Base-by-base conservation (phyloP, 1,140 invertebrate species). In the Alviniconcha marisindica region DNA sequence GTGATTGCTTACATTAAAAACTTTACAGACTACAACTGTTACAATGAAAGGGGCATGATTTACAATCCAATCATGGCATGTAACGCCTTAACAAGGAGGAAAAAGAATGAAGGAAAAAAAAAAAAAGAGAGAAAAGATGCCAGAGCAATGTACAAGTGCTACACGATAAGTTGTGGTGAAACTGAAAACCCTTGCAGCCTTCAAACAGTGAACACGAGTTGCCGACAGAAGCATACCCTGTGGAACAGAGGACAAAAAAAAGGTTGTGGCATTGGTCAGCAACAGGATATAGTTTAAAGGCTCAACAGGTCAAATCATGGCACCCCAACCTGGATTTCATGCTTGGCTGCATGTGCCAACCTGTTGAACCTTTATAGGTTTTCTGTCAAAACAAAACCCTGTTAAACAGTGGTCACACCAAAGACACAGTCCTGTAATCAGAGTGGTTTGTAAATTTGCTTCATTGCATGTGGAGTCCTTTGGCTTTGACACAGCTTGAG, bases 231-330 rank as follows among this genome's bases (percentile, higher is more conserved):
- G 44, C 5, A 63, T 28, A 69, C 28, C 40, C 60, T 73, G 42
- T 76, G 48, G 71, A 74, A 44, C 44, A 74, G 38, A 71, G 69
- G 71, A 74, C 69, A 40, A 60, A 51, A 54, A n/a, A n/a, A 38
- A 77, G 76, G 31, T 51, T 54, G 76, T 54, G 76, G 54, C 48
- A 77, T 31, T 48, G 44, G 44, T 18, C n/a, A n/a, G n/a, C n/a
- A n/a, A n/a, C n/a, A n/a, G n/a, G n/a, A n/a, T n/a, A n/a, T n/a
- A n/a, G n/a, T n/a, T n/a, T n/a, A n/a, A n/a, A n/a, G n/a, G n/a
- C n/a, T n/a, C n/a, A n/a, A n/a, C n/a, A n/a, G n/a, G n/a, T n/a
- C n/a, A n/a, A n/a, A n/a, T n/a, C n/a, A n/a, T n/a, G n/a, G n/a
- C n/a, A n/a, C n/a, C n/a, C n/a, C n/a, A n/a, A n/a, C n/a, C n/a